Conservation (phyloP, 2,888 invertebrate species). For the Spialia ferax region DNA sequence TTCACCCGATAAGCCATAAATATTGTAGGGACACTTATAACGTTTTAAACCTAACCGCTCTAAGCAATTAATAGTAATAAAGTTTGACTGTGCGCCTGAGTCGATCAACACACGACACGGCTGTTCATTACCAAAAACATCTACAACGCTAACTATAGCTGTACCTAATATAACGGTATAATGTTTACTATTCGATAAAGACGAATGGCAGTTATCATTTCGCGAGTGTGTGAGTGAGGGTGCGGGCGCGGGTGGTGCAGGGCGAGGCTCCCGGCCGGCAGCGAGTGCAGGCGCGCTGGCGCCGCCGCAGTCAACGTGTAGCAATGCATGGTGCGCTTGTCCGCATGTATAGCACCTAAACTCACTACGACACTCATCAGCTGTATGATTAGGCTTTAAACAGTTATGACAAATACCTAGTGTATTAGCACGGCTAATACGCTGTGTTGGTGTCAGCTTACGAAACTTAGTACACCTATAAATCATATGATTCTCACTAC, state of each 20-base stretch:
- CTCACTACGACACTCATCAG: slow-evolving; percentile 3
- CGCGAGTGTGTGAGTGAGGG: slow-evolving; percentile 1
- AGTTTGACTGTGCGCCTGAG: neutral
- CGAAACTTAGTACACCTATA: slow-evolving; percentile 18
- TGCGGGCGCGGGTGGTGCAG: neutral
- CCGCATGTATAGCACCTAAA: neutral
- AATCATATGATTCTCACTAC: slow-evolving; percentile 9
- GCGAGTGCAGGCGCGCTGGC: neutral
- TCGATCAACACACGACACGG: slow-evolving; percentile 4
- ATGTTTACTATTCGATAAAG: neutral
- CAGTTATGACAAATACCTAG: neutral
- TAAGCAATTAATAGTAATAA: slow-evolving; percentile 1
- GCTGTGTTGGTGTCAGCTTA: slow-evolving; percentile 12
- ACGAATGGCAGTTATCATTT: neutral
- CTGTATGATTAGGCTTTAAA: slow-evolving; percentile 8
- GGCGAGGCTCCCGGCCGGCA: neutral
- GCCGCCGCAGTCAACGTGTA: neutral
- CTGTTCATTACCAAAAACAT: slow-evolving; percentile 3
- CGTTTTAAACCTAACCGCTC: neutral
- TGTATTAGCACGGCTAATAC: slow-evolving; percentile 4
- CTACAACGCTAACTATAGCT: neutral
- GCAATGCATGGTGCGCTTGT: neutral
- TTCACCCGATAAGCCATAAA: slow-evolving; percentile 11
- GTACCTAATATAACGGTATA: neutral
- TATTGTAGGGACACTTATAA: slow-evolving; percentile 5